Conservation (phyloP, 37 sponge, comb jelly and placozoan species). For the Crambe crambe region DNA sequence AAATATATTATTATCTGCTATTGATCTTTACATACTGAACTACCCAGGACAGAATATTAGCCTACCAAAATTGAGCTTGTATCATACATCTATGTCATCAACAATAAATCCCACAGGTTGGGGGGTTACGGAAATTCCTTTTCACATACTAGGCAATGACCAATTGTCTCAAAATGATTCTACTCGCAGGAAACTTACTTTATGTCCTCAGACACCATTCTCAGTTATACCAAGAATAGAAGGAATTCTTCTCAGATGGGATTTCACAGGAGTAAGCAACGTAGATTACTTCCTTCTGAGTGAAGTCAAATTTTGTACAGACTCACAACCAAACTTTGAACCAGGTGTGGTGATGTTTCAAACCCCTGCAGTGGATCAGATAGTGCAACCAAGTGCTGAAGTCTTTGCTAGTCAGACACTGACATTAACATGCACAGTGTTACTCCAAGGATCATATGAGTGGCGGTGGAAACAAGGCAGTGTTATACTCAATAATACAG, state of each 20-base stretch:
- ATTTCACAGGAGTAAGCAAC: conserved; percentile 2
- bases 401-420: conserved; percentile 11
- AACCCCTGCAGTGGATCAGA: neutral
- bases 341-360: conserved; percentile 1
- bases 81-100: neutral
- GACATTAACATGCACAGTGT: conserved; percentile 32
- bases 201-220: neutral
- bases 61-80: conserved; percentile 30
- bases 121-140: neutral
- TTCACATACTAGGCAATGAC: conserved; percentile 11
- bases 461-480: conserved; percentile 33
- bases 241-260: neutral
- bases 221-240: no score
- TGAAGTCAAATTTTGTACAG: conserved; percentile 37
- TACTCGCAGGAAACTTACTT: neutral
- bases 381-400: conserved; percentile 1
- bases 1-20: neutral
- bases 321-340: neutral
- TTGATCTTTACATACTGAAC: conserved; percentile 34
- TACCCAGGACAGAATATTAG: conserved; percentile 23
- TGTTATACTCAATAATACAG: conserved; percentile 7
- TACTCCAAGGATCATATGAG: conserved; percentile 3
- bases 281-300: conserved; percentile 40
- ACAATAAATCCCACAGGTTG: neutral
- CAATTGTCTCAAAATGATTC: conserved; percentile 9